Evolutionary conservation across 1,140 invertebrate genomes (phyloP).

Genomic region (Aphidius ervi): DNA sequence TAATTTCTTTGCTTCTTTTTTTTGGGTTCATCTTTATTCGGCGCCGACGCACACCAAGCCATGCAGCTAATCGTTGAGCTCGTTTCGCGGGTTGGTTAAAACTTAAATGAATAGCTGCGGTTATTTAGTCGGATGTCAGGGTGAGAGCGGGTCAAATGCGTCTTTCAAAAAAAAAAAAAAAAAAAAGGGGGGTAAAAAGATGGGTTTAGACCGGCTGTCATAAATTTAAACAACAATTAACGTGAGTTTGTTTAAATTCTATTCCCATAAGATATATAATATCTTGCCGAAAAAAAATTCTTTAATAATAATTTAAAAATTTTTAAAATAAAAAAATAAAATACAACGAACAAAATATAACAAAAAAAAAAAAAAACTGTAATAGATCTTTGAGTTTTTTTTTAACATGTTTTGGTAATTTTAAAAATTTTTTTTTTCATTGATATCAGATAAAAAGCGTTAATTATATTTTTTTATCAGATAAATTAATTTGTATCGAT

Average conservation of each 20-base stretch:
- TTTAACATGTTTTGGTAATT: too few species aligned
- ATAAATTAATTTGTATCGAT: neutral
- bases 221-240: slow-evolving; percentile 53
- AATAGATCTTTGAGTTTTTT: too few species aligned
- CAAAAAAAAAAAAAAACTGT: too few species aligned
- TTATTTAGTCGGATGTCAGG: slow-evolving; percentile 30
- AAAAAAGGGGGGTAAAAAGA: slow-evolving; percentile 13
- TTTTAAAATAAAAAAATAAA: neutral
- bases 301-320: slow-evolving; percentile 2
- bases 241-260: slow-evolving; percentile 32
- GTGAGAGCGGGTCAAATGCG: slow-evolving; percentile 13
- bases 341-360: too few species aligned
- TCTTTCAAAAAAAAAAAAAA: slow-evolving; percentile 23
- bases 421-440: too few species aligned
- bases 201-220: slow-evolving; percentile 33
- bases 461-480: too few species aligned
- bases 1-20: slow-evolving; percentile 1
- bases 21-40: slow-evolving; percentile 14
- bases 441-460: too few species aligned
- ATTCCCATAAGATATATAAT: slow-evolving; percentile 22
- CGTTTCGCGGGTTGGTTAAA: slow-evolving; percentile 34
- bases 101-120: slow-evolving; percentile 35
- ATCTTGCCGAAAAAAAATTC: neutral
- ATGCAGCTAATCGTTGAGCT: slow-evolving; percentile 38
- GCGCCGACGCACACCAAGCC: slow-evolving; percentile 22